A percentile compares a stretch with the other conserved stretches of the same genome.
These are phyloP conservation scores for Ylistrum balloti DNA, from an alignment of 1,140 invertebrate species.

Conservation along the genomic window DNA sequence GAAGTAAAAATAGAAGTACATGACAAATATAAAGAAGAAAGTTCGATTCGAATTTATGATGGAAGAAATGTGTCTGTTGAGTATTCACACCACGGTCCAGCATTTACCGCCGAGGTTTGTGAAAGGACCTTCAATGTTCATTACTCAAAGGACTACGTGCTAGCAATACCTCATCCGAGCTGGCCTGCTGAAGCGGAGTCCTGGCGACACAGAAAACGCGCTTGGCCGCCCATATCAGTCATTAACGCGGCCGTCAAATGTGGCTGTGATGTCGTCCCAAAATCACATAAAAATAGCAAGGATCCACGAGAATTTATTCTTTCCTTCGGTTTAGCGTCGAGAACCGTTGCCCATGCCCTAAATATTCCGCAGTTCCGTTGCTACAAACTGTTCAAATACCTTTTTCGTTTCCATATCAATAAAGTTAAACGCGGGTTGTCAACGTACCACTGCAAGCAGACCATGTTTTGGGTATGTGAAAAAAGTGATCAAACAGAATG, in stretches of 20 bases:
- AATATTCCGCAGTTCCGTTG: conserved; percentile 19
- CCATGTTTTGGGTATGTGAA: conserved; percentile 36
- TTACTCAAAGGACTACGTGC: not conserved
- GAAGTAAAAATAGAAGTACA: not conserved
- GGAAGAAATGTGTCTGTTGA: not conserved
- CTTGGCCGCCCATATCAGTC: conserved; percentile 16
- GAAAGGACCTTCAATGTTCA: not conserved
- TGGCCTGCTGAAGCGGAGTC: conserved; percentile 42
- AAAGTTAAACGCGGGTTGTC: conserved; percentile 46
- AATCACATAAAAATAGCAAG: not conserved
- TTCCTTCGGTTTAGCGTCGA: conserved; percentile 33
- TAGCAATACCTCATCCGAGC: conserved; percentile 45
- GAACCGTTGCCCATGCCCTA: not conserved
- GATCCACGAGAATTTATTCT: conserved; percentile 45
- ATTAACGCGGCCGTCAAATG: conserved; percentile 25
- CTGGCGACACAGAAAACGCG: not conserved
- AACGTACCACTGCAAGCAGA: conserved; percentile 47
- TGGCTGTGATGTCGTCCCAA: conserved; percentile 45
- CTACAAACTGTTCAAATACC: conserved; percentile 44
- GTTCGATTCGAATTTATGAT: not conserved
- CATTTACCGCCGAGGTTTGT: not conserved
- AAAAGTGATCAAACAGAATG: not conserved
- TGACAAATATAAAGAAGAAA: not conserved
- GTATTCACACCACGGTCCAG: conserved; percentile 43
- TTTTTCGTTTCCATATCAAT: conserved; percentile 38